phyloP scores from a whole-genome alignment of 2,888 invertebrate genomes.

The Melanostoma scalare region DNA sequence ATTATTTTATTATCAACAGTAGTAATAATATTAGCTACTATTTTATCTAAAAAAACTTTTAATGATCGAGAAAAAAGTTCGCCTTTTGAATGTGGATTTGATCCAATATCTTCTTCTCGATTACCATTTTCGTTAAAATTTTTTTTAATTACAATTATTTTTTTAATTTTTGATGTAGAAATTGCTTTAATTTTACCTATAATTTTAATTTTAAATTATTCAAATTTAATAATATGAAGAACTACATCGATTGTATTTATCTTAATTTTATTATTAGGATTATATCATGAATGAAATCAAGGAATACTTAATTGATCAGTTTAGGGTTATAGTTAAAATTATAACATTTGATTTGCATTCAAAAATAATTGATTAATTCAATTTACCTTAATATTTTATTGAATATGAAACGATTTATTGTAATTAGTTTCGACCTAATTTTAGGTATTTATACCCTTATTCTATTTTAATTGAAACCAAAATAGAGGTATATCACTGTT shows the following conservation, averaged over 20 bases:
- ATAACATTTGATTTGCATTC: constrained; percentile 76
- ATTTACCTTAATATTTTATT: constrained; percentile 57
- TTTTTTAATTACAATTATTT: constrained; percentile 87
- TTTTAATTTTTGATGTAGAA: constrained; percentile 85
- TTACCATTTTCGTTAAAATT: constrained; percentile 84
- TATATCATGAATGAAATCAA: constrained; percentile 83
- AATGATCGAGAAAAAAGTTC: no score
- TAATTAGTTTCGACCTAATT: constrained; percentile 84
- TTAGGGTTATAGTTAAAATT: no score
- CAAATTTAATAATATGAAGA: constrained; percentile 77
- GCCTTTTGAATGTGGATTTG: no score
- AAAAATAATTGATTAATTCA: no score
- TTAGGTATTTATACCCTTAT: constrained; percentile 82
- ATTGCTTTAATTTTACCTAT: constrained; percentile 83
- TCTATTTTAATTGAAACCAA: constrained; percentile 80
- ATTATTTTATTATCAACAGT: no score
- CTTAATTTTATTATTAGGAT: constrained; percentile 81
- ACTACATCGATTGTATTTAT: constrained; percentile 81
- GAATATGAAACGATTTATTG: constrained; percentile 82
- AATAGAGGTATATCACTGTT: constrained; percentile 85
- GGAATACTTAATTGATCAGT: no score
- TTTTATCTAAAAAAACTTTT: constrained; percentile 85
- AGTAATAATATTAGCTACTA: constrained; percentile 83
- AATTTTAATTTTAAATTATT: constrained; percentile 81
- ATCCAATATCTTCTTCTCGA: no score